These are phyloP conservation scores for Albula glossodonta DNA, from an alignment of 2,113 vertebrate species.

Conservation along the genomic window DNA sequence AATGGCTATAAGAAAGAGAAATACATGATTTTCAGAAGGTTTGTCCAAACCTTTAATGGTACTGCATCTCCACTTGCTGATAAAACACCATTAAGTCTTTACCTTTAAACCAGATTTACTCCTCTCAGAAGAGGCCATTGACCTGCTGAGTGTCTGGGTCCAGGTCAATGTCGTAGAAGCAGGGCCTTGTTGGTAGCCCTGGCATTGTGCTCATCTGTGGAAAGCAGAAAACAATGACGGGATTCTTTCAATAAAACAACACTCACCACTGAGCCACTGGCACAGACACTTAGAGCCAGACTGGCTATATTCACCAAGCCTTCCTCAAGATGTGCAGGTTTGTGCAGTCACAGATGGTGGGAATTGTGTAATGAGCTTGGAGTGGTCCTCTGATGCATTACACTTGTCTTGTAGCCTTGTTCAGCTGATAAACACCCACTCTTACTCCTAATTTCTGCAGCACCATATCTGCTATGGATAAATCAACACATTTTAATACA, in stretches of 20 bases:
- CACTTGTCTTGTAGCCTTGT: neutral
- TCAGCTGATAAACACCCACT: neutral
- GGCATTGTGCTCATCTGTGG: slow-evolving; percentile 96
- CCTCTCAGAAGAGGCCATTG: slow-evolving; percentile 86
- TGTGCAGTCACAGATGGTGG: slow-evolving; percentile 5
- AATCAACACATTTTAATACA: slow-evolving; percentile 11
- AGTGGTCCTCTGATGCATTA: neutral
- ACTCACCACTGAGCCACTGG: neutral
- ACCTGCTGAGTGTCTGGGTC: slow-evolving; percentile 86
- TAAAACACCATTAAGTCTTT: neutral
- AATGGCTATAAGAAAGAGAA: no score
- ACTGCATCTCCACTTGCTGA: slow-evolving; percentile 35
- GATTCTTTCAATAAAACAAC: neutral
- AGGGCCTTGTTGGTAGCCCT: slow-evolving; percentile 93
- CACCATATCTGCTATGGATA: neutral
- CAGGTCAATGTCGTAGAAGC: slow-evolving; percentile 97
- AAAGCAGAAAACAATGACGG: slow-evolving; percentile 9
- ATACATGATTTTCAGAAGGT: no score
- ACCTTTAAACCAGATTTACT: slow-evolving; percentile 40
- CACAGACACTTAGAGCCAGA: neutral
- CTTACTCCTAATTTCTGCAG: neutral
- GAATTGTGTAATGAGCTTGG: neutral
- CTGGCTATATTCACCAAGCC: neutral
- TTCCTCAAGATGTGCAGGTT: neutral
- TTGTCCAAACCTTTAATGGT: no score